These are phyloP conservation scores for Sitta europaea DNA, from an alignment of 2,113 vertebrate species.

Conservation along the genomic window DNA sequence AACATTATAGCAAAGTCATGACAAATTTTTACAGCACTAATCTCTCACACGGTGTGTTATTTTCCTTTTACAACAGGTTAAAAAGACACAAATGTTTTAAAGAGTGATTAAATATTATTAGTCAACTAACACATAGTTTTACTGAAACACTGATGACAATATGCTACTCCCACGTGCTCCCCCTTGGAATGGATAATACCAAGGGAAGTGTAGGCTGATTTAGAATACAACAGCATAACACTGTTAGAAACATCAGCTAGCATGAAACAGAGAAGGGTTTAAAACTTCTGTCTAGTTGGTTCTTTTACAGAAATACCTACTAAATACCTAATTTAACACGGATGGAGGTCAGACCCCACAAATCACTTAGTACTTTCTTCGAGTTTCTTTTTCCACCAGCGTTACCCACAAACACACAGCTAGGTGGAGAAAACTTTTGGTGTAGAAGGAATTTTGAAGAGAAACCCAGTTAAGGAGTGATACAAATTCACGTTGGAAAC, in stretches of 20 bases:
- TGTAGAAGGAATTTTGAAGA: not conserved
- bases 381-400: not conserved
- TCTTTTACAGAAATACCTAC: not conserved
- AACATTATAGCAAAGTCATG: not conserved
- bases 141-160: not conserved
- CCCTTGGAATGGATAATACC: not conserved
- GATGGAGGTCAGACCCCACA: not conserved
- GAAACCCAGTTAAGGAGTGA: not conserved
- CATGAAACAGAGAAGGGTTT: not conserved
- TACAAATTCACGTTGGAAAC: not conserved
- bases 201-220: not conserved
- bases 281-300: not conserved
- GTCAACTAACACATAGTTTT: rapidly evolving
- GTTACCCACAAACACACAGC: not conserved
- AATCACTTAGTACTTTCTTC: not conserved
- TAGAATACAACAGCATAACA: not conserved
- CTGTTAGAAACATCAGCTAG: not conserved
- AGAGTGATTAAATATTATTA: not conserved
- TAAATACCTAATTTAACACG: not conserved
- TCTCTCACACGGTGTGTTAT: not conserved
- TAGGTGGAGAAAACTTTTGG: not conserved
- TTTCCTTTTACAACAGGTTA: not conserved
- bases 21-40: not conserved
- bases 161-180: not conserved
- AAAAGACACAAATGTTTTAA: not conserved